Evolutionary conservation across 2,888 invertebrate species (phyloP), one percentile per base, ranked within the genome.

Genomic region (Stenoptilia bipunctidactyla): DNA sequence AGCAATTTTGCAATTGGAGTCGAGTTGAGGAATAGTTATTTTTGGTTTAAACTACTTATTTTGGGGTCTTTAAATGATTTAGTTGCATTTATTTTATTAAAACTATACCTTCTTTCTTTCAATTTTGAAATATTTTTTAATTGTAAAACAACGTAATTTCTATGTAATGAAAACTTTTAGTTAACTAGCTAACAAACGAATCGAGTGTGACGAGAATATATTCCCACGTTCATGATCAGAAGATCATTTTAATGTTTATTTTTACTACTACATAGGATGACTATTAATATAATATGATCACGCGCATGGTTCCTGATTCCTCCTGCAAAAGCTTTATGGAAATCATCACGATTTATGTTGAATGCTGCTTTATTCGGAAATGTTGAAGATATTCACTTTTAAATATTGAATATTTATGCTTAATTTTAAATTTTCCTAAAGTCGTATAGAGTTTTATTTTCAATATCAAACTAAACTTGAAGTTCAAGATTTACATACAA

Each of bases 381-480:
- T 8, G 20, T 20, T 20, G 20, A 20, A 20, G 20, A 20, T 20
- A 20, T 20, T 20, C 20, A 3, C 20, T n/a, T n/a, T n/a, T 25
- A 6, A 9, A 25, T 5, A 25, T 25, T 6, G 9, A 25, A 25
- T 9, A 9, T 6, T 6, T 25, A 6, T 25, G 5, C 9, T 25
- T 25, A 25, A 25, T 25, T 25, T 5, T 25, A 25, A 9, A 5
- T 25, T 30, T n/a, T 30, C 30, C 9, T 30, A 8, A 30, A 8
- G 3, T 30, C 9, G 4, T 3, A 9, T 3, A 30, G 10, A 2
- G 6, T 30, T 10, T 10, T 8, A 20, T 10, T 8, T 3, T n/a
- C 2, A 30, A 8, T 5, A 8, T 30, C 30, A 4, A n/a, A 30
- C n/a, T 8, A 40, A 27, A 40, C 34, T 42, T 42, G 40, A 34